Evolutionary conservation across 2,797 vertebrate species (phyloP).

Genomic region (Prionace glauca): DNA sequence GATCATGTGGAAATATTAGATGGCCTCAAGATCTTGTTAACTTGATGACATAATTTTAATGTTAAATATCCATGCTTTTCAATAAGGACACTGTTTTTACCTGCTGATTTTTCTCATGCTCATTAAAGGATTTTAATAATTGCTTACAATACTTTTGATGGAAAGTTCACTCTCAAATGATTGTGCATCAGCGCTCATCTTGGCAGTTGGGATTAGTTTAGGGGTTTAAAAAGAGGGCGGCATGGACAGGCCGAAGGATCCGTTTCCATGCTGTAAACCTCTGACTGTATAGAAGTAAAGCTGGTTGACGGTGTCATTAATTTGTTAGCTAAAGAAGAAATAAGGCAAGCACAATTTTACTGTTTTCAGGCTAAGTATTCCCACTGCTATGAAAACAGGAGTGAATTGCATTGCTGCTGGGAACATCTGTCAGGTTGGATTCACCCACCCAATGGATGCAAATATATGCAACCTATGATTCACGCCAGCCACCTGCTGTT

Average conservation of each 20-base stretch:
- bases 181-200: neutral
- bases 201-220: no score
- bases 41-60: neutral
- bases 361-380: no score
- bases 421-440: no score
- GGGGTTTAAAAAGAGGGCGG: no score
- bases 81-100: neutral
- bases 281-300: neutral
- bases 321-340: neutral
- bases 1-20: neutral
- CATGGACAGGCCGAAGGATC: no score
- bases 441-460: no score
- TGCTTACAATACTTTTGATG: neutral
- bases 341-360: slow-evolving; percentile 35
- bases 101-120: neutral
- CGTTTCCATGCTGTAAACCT: no score
- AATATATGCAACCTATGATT: no score
- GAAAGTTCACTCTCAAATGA: neutral
- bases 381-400: no score
- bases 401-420: no score
- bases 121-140: neutral
- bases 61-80: neutral
- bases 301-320: neutral
- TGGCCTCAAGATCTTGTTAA: neutral
- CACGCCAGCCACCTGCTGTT: no score